Evolutionary conservation across 1,140 invertebrate genomes (phyloP).

Genomic region (Brachionus calyciflorus): DNA sequence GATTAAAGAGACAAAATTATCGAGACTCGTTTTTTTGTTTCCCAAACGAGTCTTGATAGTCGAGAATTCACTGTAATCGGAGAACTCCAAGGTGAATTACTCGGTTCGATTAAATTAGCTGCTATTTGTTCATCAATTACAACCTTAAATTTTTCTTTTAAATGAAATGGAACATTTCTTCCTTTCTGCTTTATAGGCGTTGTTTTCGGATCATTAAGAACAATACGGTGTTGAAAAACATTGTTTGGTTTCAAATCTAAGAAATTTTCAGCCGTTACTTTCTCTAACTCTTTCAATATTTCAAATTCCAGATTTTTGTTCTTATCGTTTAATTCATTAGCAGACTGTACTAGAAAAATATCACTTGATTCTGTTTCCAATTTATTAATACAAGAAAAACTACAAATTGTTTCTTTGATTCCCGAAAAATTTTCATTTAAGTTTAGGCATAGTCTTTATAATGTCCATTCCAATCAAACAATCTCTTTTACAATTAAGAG

Average conservation of each 20-base stretch:
- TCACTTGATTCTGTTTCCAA: neutral
- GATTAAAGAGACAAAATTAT: neutral
- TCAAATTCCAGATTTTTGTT: neutral
- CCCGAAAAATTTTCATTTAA: neutral
- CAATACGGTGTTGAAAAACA: neutral
- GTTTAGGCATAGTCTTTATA: neutral
- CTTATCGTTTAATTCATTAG: neutral
- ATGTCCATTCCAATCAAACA: neutral
- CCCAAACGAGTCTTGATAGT: neutral
- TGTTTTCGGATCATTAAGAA: neutral
- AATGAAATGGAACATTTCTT: too few relatives aligned
- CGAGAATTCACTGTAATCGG: neutral
- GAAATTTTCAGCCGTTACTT: neutral
- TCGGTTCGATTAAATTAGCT: conserved; percentile 14
- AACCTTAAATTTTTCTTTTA: too few relatives aligned
- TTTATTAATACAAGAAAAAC: neutral
- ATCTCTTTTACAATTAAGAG: neutral
- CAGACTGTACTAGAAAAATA: too few relatives aligned
- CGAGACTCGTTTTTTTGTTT: neutral
- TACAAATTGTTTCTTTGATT: neutral
- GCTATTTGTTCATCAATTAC: neutral
- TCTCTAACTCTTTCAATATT: neutral
- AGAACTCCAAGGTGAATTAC: neutral
- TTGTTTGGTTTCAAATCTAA: neutral
- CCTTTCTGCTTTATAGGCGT: too few relatives aligned